phyloP scores from a whole-genome alignment of 92 coral and sea anemone species.

The Micromussa lordhowensis region DNA sequence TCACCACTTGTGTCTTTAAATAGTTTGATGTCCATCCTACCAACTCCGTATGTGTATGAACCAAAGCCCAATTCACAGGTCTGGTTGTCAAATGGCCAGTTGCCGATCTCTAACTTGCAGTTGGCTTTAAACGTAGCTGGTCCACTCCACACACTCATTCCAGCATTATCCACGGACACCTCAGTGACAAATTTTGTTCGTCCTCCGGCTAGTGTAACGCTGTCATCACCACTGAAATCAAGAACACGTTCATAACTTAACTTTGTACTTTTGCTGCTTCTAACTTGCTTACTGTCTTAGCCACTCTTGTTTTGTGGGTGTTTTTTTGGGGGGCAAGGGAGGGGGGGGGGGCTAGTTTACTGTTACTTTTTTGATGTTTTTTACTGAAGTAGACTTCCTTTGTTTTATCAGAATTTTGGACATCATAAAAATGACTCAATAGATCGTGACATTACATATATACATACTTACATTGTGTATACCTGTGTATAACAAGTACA shows the following conservation, averaged over 20 bases:
- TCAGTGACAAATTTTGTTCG: conserved; percentile 57
- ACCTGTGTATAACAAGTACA: too few species aligned
- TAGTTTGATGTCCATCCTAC: conserved; percentile 41
- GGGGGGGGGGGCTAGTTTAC: too few species aligned
- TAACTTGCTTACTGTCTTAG: too few species aligned
- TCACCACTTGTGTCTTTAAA: conserved; percentile 38
- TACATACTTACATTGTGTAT: too few species aligned
- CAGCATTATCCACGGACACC: conserved; percentile 48
- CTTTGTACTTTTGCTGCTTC: too few species aligned
- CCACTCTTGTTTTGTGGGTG: too few species aligned
- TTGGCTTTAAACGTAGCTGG: conserved; percentile 76
- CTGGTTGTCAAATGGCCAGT: conserved; percentile 80
- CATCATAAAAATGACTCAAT: too few species aligned
- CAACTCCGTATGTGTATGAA: conserved; percentile 62
- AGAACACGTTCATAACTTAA: not conserved
- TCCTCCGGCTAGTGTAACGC: conserved; percentile 68
- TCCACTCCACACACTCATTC: conserved; percentile 71
- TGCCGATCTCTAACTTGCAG: conserved; percentile 65
- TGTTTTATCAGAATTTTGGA: too few species aligned
- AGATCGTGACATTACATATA: too few species aligned
- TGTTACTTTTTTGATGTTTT: too few species aligned
- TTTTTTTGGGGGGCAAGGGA: too few species aligned
- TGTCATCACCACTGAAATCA: conserved; percentile 65
- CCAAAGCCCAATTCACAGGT: conserved; percentile 67
- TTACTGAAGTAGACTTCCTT: too few species aligned